Base-by-base conservation (phyloP, 2,797 vertebrate genomes). In the Hemibagrus guttatus region DNA sequence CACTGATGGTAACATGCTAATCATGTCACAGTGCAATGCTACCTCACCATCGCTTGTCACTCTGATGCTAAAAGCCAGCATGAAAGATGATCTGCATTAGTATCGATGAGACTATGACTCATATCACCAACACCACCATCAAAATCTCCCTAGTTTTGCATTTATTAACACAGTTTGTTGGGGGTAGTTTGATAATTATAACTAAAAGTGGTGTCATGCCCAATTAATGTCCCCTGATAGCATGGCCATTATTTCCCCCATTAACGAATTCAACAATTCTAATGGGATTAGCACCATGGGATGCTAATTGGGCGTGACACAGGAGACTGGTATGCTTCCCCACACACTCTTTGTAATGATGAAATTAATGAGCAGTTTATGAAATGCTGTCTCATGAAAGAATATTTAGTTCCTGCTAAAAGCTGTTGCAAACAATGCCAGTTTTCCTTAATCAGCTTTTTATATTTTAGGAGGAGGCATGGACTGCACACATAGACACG, bases 251-350 rank as follows among this genome's bases (percentile, higher is more conserved):
- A 99, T 96, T 97, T 98, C 96, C 96, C 96, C 97, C 97, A 98
- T 98, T 99, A 98, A 98, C 97, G 97, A 98, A 98, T 98, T 98
- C 98, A 96, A 97, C 97, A 97, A 97, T 97, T 96, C 97, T 99
- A 99, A 99, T 99, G 98, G 97, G 97, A 98, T 98, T 98, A 97
- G 96, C 96, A 97, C 96, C 95, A 96, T 96, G 95, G 96, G 97
- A 97, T 96, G 96, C 97, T 99, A 99, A 98, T 99, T 98, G 98
- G 97, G 97, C 97, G 96, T 97, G 97, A 97, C 97, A 97, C 96
- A 95, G 97, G 97, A 96, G 98, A 98, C 97, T 97, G 97, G 97
- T 97, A 96, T 96, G 96, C 96, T 97, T 96, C 97, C 96, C 96
- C 95, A 95, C 95, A 97, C 96, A 96, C 95, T 95, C 95, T 94